Percentiles rank a stretch among this genome's conserved stretches.
Evolutionary conservation across 2,797 vertebrate genomes (phyloP).

Genomic region (Falco columbarius): DNA sequence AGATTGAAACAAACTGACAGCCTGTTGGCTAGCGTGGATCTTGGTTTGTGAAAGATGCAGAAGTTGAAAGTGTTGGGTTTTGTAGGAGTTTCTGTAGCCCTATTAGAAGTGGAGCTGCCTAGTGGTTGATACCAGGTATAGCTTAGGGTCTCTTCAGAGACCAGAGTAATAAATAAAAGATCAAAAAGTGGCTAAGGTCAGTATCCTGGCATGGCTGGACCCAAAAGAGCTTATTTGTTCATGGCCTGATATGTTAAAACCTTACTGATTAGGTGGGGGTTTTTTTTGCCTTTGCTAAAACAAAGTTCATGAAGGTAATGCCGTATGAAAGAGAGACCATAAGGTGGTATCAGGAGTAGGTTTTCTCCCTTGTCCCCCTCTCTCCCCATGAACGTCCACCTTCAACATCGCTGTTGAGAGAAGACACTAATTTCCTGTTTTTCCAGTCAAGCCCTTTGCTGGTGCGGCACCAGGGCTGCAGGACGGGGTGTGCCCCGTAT

Average conservation of each 20-base stretch:
- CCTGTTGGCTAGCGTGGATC: neutral
- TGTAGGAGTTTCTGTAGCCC: neutral
- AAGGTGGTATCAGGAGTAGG: neutral
- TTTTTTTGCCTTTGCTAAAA: neutral
- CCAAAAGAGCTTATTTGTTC: neutral
- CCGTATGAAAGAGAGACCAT: neutral
- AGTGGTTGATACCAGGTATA: neutral
- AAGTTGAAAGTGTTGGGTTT: neutral
- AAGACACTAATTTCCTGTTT: slow-evolving; percentile 11
- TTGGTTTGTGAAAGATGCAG: neutral
- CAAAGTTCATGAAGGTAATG: neutral
- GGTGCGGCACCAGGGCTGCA: rapidly evolving
- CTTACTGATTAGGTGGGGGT: rapidly evolving
- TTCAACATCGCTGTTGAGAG: neutral
- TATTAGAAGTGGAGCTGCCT: neutral
- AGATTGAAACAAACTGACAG: neutral
- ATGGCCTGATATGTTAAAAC: neutral
- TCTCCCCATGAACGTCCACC: neutral
- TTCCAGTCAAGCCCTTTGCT: neutral
- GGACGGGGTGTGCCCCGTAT: neutral
- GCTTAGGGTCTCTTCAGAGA: neutral
- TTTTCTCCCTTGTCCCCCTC: neutral
- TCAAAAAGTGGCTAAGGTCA: neutral
- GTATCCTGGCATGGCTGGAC: neutral
- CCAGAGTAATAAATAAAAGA: neutral